A percentile compares a stretch with the other conserved stretches of the same genome.
Conservation (phyloP, 64 coral and sea anemone species). For the Montipora efflorescens region DNA sequence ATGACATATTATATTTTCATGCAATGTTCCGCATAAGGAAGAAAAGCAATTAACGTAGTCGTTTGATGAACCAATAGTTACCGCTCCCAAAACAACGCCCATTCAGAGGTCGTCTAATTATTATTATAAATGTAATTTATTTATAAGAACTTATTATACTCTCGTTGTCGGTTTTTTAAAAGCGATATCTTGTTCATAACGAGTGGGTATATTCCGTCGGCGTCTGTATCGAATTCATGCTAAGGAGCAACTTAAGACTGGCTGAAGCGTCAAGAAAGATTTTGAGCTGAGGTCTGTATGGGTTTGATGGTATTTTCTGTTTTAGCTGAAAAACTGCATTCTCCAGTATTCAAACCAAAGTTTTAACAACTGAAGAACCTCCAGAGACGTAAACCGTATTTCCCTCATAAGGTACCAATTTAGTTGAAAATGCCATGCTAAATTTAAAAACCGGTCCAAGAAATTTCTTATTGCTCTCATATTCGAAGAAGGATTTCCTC, state of each 20-base stretch:
- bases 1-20: not conserved
- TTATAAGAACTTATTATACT: slow-evolving; percentile 9
- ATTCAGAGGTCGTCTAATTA: not conserved
- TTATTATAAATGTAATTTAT: not conserved
- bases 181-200: not conserved
- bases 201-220: not conserved
- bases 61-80: not conserved
- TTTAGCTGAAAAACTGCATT: not conserved
- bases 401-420: too few species aligned
- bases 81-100: not conserved
- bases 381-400: too few species aligned
- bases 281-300: not conserved
- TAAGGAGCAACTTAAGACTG: not conserved
- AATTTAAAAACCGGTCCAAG: too few species aligned
- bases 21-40: not conserved
- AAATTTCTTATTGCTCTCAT: too few species aligned
- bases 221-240: not conserved
- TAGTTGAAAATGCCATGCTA: too few species aligned
- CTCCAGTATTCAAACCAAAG: not conserved
- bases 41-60: not conserved
- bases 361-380: too few species aligned
- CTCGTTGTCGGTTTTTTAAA: not conserved
- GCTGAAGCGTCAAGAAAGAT: not conserved
- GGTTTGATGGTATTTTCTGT: not conserved
- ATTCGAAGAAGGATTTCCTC: too few species aligned